These are phyloP conservation scores for Girardinichthys multiradiatus DNA, from an alignment of 2,113 vertebrate genomes.

Conservation along the genomic window DNA sequence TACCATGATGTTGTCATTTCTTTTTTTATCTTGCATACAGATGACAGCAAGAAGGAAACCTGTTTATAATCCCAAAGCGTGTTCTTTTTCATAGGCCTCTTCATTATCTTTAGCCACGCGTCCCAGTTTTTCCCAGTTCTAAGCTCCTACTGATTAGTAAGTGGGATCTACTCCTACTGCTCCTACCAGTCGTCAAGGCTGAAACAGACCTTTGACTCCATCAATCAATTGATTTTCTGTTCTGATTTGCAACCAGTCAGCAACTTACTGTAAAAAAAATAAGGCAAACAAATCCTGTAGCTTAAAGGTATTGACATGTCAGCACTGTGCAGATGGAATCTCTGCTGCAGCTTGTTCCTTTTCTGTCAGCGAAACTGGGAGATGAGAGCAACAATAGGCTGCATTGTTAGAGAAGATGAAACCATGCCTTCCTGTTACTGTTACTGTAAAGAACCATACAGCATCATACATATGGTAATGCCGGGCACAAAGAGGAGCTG, in stretches of 20 bases:
- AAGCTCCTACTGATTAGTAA: background rate
- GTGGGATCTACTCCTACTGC: background rate
- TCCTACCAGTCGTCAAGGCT: background rate
- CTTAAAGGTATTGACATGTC: constrained; percentile 11
- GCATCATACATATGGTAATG: too few relatives aligned
- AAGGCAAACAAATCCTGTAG: constrained; percentile 1
- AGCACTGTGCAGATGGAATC: constrained; percentile 17
- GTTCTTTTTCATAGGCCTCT: background rate
- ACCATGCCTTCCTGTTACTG: constrained; percentile 12
- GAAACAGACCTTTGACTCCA: background rate
- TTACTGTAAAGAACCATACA: constrained; percentile 27
- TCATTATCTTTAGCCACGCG: background rate
- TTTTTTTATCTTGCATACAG: constrained; percentile 1
- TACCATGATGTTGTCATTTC: constrained; percentile 24
- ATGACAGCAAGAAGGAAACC: too few relatives aligned
- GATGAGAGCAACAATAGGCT: constrained; percentile 43
- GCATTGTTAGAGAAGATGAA: constrained; percentile 47
- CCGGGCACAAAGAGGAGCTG: constrained; percentile 43
- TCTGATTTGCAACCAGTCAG: background rate
- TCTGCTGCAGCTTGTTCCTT: constrained; percentile 4
- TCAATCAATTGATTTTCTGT: background rate
- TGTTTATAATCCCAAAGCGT: background rate
- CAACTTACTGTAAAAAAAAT: background rate
- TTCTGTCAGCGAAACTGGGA: background rate
- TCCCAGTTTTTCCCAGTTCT: background rate